These are phyloP conservation scores for Limnephilus auricula DNA, from an alignment of 2,888 invertebrate species.

Conservation along the genomic window DNA sequence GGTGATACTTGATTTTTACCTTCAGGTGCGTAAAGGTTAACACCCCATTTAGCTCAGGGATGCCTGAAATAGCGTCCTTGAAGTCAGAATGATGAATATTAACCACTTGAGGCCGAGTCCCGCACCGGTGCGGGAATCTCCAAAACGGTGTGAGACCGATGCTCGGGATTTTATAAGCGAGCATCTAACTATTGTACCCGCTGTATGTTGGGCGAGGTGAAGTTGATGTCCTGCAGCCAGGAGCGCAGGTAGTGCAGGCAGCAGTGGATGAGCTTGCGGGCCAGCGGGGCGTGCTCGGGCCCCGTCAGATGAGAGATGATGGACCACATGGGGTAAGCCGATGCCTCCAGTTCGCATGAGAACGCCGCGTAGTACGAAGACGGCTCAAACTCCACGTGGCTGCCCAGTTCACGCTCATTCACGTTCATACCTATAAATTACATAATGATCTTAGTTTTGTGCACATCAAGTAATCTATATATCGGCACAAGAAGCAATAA, in stretches of 20 bases:
- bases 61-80: no score
- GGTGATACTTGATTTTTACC: no score
- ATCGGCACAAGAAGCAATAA: background rate
- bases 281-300: slow-evolving; percentile 84
- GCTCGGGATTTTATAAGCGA: background rate
- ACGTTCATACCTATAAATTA: slow-evolving; percentile 92
- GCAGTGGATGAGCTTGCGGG: slow-evolving; percentile 85
- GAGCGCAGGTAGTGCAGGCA: slow-evolving; percentile 89
- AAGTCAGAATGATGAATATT: no score
- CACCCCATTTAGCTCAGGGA: no score
- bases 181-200: slow-evolving; percentile 74
- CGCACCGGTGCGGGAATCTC: no score
- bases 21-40: no score
- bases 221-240: slow-evolving; percentile 92
- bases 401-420: slow-evolving; percentile 92
- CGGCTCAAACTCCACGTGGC: slow-evolving; percentile 97
- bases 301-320: slow-evolving; percentile 92
- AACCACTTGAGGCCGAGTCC: no score
- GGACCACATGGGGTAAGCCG: slow-evolving; percentile 99
- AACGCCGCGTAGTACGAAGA: slow-evolving; percentile 98
- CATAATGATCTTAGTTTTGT: background rate
- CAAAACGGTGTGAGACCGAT: no score
- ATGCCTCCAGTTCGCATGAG: slow-evolving; percentile 97
- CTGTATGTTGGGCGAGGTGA: slow-evolving; percentile 81
- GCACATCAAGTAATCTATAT: background rate